Evolutionary conservation across 2,888 invertebrate genomes (phyloP).

Genomic region (Chelonus formosanus): DNA sequence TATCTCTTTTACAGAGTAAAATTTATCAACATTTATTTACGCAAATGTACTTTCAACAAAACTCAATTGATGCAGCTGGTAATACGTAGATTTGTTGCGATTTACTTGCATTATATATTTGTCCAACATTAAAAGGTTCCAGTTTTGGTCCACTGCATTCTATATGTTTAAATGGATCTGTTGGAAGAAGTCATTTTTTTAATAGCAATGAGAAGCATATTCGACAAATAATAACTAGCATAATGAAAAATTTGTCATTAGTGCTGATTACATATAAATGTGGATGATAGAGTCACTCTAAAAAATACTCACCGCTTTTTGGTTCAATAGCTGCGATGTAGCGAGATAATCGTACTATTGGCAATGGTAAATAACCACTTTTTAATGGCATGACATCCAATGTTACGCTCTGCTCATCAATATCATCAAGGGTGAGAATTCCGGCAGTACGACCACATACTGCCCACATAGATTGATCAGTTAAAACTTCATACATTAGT

Average conservation of each 20-base stretch:
- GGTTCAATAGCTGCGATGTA: conserved; percentile 76
- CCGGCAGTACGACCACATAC: conserved; percentile 91
- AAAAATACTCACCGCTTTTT: conserved; percentile 56
- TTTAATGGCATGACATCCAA: conserved; percentile 94
- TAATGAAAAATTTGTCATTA: no score
- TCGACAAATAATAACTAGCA: neutral
- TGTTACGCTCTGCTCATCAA: conserved; percentile 77
- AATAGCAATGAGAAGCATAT: neutral
- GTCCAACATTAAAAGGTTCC: conserved; percentile 89
- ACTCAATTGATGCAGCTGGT: conserved; percentile 60
- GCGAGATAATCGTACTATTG: conserved; percentile 86
- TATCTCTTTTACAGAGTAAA: no score
- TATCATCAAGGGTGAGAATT: conserved; percentile 71
- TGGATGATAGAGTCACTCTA: no score
- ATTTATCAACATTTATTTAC: no score
- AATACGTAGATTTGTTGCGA: conserved; percentile 91
- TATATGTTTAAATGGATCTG: conserved; percentile 65
- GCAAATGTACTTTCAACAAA: conserved; percentile 36
- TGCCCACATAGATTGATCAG: conserved; percentile 93
- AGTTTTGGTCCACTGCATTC: conserved; percentile 73
- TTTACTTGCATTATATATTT: conserved; percentile 92
- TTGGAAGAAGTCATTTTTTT: conserved; percentile 38
- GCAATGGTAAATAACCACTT: conserved; percentile 88
- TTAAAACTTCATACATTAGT: conserved; percentile 93
- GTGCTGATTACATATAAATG: no score